Evolutionary conservation across 2,888 invertebrate species (phyloP).

Genomic region (Tenthredo amoena): DNA sequence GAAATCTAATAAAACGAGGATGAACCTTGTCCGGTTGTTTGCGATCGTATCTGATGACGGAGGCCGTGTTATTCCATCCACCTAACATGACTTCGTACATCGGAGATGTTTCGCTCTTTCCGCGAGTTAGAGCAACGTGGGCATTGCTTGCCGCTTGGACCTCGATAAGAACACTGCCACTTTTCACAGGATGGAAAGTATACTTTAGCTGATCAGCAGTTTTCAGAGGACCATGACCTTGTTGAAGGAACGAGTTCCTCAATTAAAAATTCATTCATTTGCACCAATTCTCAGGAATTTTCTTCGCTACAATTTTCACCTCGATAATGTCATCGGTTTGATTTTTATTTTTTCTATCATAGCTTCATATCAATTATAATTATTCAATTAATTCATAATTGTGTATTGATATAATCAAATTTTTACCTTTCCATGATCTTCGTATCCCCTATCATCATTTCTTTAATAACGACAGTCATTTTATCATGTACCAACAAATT

Average conservation of each 20-base stretch:
- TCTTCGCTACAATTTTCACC: slow-evolving; percentile 7
- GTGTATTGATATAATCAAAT: background rate
- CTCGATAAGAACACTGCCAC: slow-evolving; percentile 81
- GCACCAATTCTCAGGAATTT: background rate
- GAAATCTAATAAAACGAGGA: slow-evolving; percentile 55
- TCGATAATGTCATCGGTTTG: slow-evolving; percentile 43
- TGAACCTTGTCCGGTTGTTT: slow-evolving; percentile 84
- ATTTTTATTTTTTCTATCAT: background rate
- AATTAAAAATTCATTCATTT: slow-evolving; percentile 22
- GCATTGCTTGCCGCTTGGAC: slow-evolving; percentile 84
- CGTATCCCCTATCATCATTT: background rate
- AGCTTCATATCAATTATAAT: no score
- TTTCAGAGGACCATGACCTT: slow-evolving; percentile 81
- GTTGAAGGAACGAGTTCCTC: slow-evolving; percentile 49
- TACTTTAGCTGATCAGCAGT: slow-evolving; percentile 82
- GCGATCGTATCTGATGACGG: slow-evolving; percentile 83
- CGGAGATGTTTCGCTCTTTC: slow-evolving; percentile 81
- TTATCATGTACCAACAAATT: background rate
- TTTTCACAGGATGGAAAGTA: slow-evolving; percentile 81
- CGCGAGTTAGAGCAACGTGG: slow-evolving; percentile 82
- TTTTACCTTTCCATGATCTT: background rate
- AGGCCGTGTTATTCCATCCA: slow-evolving; percentile 85
- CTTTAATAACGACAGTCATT: background rate
- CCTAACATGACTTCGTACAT: slow-evolving; percentile 86
- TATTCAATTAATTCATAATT: background rate